These are phyloP conservation scores for Rhinichthys osculus DNA, from an alignment of 2,797 vertebrate genomes.

Conservation along the genomic window DNA sequence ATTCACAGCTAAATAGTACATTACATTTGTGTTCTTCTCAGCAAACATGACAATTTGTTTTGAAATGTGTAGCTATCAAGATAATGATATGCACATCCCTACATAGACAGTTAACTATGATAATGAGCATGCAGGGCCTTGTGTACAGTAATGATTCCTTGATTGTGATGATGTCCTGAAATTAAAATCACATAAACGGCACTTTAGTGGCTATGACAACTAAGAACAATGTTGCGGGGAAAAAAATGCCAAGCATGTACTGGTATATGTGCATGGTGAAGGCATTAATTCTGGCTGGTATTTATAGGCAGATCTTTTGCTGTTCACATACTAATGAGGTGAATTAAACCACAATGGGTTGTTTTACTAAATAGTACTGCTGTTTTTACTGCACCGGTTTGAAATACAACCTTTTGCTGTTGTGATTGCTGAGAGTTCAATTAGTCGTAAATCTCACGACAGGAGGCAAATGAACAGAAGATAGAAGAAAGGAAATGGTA, in stretches of 20 bases:
- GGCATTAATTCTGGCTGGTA: constrained; percentile 21
- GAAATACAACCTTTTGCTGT: constrained; percentile 35
- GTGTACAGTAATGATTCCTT: not conserved
- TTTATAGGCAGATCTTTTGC: constrained; percentile 25
- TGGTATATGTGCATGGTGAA: constrained; percentile 2
- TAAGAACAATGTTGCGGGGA: not conserved
- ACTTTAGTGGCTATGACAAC: not conserved
- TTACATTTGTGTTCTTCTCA: not conserved
- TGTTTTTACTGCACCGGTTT: constrained; percentile 35
- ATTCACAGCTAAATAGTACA: constrained; percentile 3
- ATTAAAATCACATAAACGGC: not conserved
- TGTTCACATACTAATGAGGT: constrained; percentile 42
- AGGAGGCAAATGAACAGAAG: not conserved
- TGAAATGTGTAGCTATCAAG: constrained; percentile 7
- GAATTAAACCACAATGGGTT: constrained; percentile 39
- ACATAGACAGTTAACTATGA: constrained; percentile 4
- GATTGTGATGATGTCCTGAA: constrained; percentile 1
- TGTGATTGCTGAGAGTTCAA: constrained; percentile 27
- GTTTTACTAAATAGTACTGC: constrained; percentile 41
- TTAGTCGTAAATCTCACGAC: constrained; percentile 33
- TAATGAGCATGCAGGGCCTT: not conserved
- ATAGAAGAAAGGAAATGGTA: not conserved
- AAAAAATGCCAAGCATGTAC: not conserved
- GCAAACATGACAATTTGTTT: constrained; percentile 15
- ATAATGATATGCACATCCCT: constrained; percentile 21